Base-by-base conservation (phyloP, 2,888 invertebrate genomes). In the Macaria notata region DNA sequence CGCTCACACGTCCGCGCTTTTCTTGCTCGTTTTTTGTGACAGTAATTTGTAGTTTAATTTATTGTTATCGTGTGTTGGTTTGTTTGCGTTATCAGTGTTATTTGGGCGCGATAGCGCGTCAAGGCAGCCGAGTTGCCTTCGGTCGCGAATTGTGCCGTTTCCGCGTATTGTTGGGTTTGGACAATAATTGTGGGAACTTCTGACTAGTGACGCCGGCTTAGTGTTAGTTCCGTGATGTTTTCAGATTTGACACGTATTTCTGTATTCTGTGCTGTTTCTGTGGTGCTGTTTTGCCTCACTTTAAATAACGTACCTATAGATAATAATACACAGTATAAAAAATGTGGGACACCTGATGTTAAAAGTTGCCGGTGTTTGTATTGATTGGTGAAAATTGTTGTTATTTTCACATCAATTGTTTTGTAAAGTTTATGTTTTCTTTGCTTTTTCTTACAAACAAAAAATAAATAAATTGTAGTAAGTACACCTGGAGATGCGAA, bases 1-100 rank as follows among this genome's bases (percentile, higher is more conserved):
- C 79, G 79, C 70, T 72, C 77, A 75, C 79, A 82, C 82, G 83
- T 81, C 79, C 76, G 78, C 73, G 74, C 74, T 58, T 76, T 76
- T 83, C 81, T 76, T 78, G 81, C 79, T 77, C 78, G 75, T 71
- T 72, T 69, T 61, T 63, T 57, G 69, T 71, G 60, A 58, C 58
- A 61, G 57, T 61, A 56, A 63, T 65, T 19, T 63, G 72, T 70
- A 70, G 70, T 71, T 76, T 73, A 78, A 79, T 77, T 76, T 71
- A 75, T 79, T 65, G 63, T 77, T 79, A 78, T 78, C 76, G 74
- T 71, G 71, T 56, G 62, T 62, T 64, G 56, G 58, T 61, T 71
- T 71, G 72, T 75, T 74, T 60, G 70, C 70, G 66, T 73, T 78
- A 77, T 77, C 78, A 70, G 70, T 75, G 70, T 66, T 19, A 68